Evolutionary conservation across 2,797 vertebrate species (phyloP).

Genomic region (Chaetophractus vellerosus): DNA sequence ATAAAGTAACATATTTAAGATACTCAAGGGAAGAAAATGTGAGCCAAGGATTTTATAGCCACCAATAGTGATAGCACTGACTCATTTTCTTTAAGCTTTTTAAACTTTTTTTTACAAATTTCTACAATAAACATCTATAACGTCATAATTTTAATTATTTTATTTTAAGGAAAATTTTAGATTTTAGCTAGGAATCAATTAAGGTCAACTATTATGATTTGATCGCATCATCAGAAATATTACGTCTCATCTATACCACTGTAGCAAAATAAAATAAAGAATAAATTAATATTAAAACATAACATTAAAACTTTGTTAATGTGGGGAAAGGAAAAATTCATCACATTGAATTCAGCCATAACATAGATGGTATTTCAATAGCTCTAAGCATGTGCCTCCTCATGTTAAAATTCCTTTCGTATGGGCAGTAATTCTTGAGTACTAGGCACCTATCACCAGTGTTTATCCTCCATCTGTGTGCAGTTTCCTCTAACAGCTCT

Average conservation of each 20-base stretch:
- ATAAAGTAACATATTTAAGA: not conserved
- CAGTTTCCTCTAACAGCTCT: not conserved
- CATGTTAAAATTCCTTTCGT: not conserved
- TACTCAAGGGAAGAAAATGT: not conserved
- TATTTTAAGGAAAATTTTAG: conserved; percentile 22
- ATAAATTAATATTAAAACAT: not conserved
- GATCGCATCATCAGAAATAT: not conserved
- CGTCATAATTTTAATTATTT: not conserved
- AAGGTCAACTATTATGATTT: not conserved
- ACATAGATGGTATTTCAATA: not conserved
- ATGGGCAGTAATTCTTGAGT: not conserved
- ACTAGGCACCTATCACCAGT: not conserved
- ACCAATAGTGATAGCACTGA: not conserved
- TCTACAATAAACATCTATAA: not conserved
- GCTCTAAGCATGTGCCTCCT: not conserved
- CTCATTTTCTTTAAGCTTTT: not conserved
- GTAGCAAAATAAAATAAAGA: not conserved
- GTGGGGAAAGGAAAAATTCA: not conserved
- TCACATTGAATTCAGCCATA: not conserved
- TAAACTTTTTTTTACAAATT: not conserved
- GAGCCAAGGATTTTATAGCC: not conserved
- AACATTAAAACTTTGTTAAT: conserved; percentile 7
- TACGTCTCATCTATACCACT: not conserved
- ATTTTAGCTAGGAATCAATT: not conserved
- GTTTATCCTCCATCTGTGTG: not conserved